Evolutionary conservation across 1,140 invertebrate species (phyloP).

Genomic region (Pseudomyrmex cubaensis): DNA sequence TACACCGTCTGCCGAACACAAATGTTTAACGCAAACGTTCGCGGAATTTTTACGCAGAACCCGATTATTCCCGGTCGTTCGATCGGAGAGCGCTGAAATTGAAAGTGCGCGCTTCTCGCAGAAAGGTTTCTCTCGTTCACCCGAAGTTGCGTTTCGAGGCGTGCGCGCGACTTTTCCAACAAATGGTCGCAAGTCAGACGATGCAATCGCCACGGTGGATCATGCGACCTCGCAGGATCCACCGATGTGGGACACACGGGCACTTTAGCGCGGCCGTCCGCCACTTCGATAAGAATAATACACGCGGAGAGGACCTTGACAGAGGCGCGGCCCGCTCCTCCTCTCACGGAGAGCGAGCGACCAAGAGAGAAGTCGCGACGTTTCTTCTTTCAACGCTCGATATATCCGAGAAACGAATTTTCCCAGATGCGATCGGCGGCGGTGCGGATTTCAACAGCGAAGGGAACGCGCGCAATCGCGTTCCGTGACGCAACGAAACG

Average conservation of each 20-base stretch:
- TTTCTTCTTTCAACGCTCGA: background rate
- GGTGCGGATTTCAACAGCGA: slow-evolving; percentile 39
- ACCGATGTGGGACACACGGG: slow-evolving; percentile 58
- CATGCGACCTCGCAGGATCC: slow-evolving; percentile 56
- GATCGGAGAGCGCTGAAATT: background rate
- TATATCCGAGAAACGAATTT: slow-evolving; percentile 54
- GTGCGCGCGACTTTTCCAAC: background rate
- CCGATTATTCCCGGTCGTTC: background rate
- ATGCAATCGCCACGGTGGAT: background rate
- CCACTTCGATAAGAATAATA: slow-evolving; percentile 60
- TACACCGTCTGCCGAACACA: too few relatives aligned
- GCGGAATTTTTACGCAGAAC: too few relatives aligned
- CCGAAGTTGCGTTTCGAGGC: background rate
- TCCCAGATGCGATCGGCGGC: slow-evolving; percentile 42
- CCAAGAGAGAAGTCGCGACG: slow-evolving; percentile 41
- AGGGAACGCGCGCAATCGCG: slow-evolving; percentile 31
- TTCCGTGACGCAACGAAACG: slow-evolving; percentile 22
- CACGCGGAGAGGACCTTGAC: slow-evolving; percentile 55
- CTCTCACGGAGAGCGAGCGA: slow-evolving; percentile 30
- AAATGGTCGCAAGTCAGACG: background rate
- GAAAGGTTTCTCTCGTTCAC: background rate
- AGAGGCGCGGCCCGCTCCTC: slow-evolving; percentile 39
- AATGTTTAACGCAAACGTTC: too few relatives aligned
- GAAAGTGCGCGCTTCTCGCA: background rate
- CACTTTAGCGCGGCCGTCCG: slow-evolving; percentile 13